Evolutionary conservation across 2,888 invertebrate species (phyloP), one percentile per base, ranked within the genome.

Genomic region (Gonocerus acuteangulatus): DNA sequence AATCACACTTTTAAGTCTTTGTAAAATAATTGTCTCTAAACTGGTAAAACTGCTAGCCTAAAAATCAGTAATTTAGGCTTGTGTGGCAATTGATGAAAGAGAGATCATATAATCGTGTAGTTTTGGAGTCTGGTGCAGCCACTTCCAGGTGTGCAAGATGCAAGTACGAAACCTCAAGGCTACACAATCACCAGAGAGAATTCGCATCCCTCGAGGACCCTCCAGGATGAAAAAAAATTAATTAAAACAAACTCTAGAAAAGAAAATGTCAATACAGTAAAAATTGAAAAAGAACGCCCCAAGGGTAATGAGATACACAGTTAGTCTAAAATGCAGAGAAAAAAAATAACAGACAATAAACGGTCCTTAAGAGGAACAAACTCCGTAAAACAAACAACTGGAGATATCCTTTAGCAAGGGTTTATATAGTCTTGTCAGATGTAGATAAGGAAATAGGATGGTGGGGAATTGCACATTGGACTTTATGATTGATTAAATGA

Each of bases 91-190:
- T 54, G 66, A 66, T 48, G 68, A 62, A 45, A 69, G 67, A 60
- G 63, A 62, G 77, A 90, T 87, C 72, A 92, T 80, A 73, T 89
- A 89, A 72, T 90, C 88, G 82, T 92, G 91, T 65, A 91, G 81
- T 71, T 85, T 86, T 72, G 88, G 86, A 68, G 91, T 92, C 76
- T 90, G 90, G 76, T 92, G 91, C 75, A 92, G 79, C 91, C 91
- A 92, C 90, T 91, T 91, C 87, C 89, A 91, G 74, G 91, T 92
- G 78, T 90, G 90, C 78, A 90, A 84, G 78, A 84, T 82, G 78
- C 86, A 87, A 77, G 87, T 85, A 80, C 90, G 88, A 82, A 82
- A 84, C 78, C 90, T 86, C 79, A 90, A 86, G 81, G 87, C 89
- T 82, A 90, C 80, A 83, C 87, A 87, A 76, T 87, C 68, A 47